Percentiles rank a stretch among this genome's conserved stretches.
phyloP scores from a whole-genome alignment of 1,140 invertebrate species.

The roundworm (Caenorhabditis elegans) region DNA sequence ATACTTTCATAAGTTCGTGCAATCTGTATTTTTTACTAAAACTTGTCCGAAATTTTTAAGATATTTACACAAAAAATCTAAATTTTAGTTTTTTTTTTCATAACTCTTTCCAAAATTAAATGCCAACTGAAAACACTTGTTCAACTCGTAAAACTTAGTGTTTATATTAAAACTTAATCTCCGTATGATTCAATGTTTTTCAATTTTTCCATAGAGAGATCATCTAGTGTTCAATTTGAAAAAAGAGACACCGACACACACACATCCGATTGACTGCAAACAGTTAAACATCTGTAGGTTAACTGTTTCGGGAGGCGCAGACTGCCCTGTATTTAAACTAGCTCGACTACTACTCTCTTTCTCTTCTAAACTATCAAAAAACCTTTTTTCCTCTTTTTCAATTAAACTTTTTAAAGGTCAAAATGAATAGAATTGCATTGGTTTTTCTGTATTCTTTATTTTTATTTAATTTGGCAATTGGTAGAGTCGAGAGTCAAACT shows the following conservation, averaged over 20 bases:
- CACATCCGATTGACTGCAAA: too few species aligned
- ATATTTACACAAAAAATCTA: too few species aligned
- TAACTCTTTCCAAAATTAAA: too few species aligned
- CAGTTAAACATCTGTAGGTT: constrained; percentile 29
- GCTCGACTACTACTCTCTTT: constrained; percentile 9
- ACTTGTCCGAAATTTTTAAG: too few species aligned
- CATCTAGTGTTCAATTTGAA: not conserved
- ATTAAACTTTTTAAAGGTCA: too few species aligned
- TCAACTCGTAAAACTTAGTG: too few species aligned
- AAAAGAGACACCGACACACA: not conserved
- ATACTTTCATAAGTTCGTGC: too few species aligned
- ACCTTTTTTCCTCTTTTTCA: too few species aligned
- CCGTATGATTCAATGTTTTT: not conserved
- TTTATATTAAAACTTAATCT: not conserved
- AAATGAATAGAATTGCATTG: too few species aligned
- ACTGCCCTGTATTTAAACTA: constrained; percentile 8
- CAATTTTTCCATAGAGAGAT: not conserved
- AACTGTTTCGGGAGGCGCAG: constrained; percentile 6
- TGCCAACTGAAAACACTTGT: too few species aligned
- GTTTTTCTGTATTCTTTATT: not conserved
- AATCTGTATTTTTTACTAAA: too few species aligned
- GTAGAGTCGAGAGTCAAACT: not conserved
- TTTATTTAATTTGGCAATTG: not conserved
- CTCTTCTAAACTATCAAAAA: not conserved
- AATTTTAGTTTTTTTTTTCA: too few species aligned